phyloP scores from a whole-genome alignment of 2,113 vertebrate genomes.

The Pterocles gutturalis region DNA sequence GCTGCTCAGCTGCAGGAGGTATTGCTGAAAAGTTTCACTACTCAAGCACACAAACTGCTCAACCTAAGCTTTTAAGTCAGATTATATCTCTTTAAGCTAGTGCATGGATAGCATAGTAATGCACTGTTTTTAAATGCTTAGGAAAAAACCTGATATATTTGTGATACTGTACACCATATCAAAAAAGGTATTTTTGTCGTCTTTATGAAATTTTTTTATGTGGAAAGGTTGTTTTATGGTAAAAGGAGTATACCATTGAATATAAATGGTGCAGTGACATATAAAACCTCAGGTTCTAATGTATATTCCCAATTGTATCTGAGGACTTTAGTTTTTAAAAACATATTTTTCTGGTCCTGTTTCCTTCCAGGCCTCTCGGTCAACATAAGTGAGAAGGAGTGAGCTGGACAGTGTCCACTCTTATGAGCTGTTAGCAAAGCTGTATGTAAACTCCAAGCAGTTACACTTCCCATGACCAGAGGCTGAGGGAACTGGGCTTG shows the following conservation, averaged over 20 bases:
- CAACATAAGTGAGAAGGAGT: not conserved
- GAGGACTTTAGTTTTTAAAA: not conserved
- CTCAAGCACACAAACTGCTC: not conserved
- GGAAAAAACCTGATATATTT: not conserved
- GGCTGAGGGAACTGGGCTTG: not conserved
- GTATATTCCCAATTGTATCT: not conserved
- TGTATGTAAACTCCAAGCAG: not conserved
- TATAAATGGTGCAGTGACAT: not conserved
- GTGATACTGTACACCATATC: not conserved
- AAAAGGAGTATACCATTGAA: not conserved
- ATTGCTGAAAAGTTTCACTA: not conserved
- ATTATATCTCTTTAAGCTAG: not conserved
- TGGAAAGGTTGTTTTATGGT: not conserved
- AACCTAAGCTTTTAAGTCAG: not conserved
- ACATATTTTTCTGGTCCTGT: not conserved
- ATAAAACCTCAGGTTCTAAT: not conserved
- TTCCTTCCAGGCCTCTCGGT: not conserved
- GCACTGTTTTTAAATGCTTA: not conserved
- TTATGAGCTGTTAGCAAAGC: not conserved
- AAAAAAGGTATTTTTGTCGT: not conserved
- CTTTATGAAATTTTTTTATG: not conserved
- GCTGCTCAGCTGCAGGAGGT: not conserved
- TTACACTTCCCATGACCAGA: not conserved
- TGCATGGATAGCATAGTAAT: not conserved
- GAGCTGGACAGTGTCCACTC: not conserved